phyloP scores from a whole-genome alignment of 2,113 vertebrate species.

The Hippolais icterina region DNA sequence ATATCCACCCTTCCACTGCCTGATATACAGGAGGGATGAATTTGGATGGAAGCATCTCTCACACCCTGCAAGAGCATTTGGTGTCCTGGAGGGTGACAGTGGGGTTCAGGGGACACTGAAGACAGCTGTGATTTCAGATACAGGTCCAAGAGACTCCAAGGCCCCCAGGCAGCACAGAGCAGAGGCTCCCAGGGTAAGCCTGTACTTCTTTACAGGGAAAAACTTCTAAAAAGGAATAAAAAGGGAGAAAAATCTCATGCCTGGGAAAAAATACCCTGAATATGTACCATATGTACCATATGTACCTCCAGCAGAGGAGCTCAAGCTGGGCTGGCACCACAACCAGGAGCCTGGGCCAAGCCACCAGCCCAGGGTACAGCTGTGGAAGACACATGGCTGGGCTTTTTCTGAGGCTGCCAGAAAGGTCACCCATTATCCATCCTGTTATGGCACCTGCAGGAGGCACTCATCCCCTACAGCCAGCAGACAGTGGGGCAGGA shows the following conservation, averaged over 20 bases:
- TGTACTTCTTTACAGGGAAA: neutral
- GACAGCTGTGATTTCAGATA: neutral
- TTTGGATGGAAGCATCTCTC: neutral
- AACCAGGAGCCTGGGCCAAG: neutral
- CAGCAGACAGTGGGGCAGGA: neutral
- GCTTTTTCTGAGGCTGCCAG: neutral
- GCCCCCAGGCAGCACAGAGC: rapidly evolving
- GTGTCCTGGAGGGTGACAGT: neutral
- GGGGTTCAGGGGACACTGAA: neutral
- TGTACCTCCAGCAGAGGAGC: no score
- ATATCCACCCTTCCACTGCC: neutral
- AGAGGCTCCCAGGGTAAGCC: neutral
- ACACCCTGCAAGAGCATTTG: neutral
- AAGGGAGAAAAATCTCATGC: no score
- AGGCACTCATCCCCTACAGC: neutral
- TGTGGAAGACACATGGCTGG: neutral
- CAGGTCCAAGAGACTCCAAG: neutral
- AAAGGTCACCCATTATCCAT: neutral
- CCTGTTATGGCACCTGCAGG: neutral
- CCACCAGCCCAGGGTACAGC: neutral
- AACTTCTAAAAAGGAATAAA: no score
- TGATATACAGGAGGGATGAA: neutral
- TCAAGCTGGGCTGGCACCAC: rapidly evolving
- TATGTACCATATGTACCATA: no score
- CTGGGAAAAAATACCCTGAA: no score